phyloP scores from a whole-genome alignment of 2,797 vertebrate genomes.

The Avahi laniger region DNA sequence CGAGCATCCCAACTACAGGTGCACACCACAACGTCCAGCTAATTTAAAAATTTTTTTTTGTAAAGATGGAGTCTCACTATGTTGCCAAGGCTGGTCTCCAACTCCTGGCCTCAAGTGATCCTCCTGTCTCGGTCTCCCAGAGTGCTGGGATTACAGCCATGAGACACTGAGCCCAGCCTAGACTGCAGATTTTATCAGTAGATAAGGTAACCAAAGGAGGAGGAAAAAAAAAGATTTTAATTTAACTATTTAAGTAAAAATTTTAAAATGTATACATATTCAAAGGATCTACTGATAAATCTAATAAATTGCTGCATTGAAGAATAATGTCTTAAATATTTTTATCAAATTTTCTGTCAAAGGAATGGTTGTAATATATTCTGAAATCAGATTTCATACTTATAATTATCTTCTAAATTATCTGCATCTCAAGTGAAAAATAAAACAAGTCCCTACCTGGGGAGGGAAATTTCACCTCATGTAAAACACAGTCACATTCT shows the following conservation, averaged over 20 bases:
- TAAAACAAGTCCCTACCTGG: background rate
- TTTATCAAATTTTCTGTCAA: slow-evolving; percentile 51
- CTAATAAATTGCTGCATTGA: background rate
- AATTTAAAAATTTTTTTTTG: background rate
- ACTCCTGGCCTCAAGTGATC: background rate
- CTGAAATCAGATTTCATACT: slow-evolving; percentile 57
- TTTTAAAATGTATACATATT: background rate
- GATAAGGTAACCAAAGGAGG: background rate
- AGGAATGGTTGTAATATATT: slow-evolving; percentile 34
- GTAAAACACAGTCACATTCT: slow-evolving; percentile 36
- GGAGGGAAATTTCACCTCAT: background rate
- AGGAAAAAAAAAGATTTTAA: background rate
- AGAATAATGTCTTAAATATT: slow-evolving; percentile 29
- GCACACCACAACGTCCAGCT: background rate
- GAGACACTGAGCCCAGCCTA: background rate
- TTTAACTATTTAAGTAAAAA: background rate
- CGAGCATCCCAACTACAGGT: background rate
- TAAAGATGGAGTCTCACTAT: background rate
- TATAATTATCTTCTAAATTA: slow-evolving; percentile 24
- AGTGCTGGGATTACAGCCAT: background rate
- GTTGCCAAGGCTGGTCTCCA: background rate
- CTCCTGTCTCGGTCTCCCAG: background rate
- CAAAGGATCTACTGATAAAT: background rate
- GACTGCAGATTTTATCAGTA: slow-evolving; percentile 35
- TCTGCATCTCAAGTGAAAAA: slow-evolving; percentile 17